These are phyloP conservation scores for Platorchestia sp. DNA, from an alignment of 1,140 invertebrate genomes.

Conservation along the genomic window DNA sequence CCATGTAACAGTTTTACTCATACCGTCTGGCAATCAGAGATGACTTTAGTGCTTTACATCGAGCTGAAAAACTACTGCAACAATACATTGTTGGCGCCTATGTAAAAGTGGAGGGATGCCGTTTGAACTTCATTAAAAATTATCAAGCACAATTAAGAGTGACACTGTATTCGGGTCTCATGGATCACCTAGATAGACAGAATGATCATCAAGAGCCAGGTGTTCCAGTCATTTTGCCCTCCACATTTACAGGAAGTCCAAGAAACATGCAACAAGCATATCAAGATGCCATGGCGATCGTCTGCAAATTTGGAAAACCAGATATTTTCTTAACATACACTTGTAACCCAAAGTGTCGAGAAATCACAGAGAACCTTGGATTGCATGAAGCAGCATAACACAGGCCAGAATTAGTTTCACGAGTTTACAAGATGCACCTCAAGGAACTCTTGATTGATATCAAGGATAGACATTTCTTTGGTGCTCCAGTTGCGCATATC, in stretches of 20 bases:
- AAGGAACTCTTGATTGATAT: not conserved
- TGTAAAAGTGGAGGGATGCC: slow-evolving; percentile 16
- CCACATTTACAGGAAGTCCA: slow-evolving; percentile 68
- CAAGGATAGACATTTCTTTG: slow-evolving; percentile 27
- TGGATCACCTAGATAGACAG: slow-evolving; percentile 65
- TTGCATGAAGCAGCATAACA: slow-evolving; percentile 60
- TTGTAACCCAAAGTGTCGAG: slow-evolving; percentile 71
- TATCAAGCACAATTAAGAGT: slow-evolving; percentile 68
- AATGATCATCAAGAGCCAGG: slow-evolving; percentile 57
- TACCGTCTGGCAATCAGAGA: slow-evolving; percentile 28
- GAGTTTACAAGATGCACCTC: not conserved
- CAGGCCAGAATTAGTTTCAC: slow-evolving; percentile 39
- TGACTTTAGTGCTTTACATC: slow-evolving; percentile 59
- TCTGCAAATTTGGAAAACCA: slow-evolving; percentile 69
- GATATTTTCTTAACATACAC: slow-evolving; percentile 74
- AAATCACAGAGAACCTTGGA: slow-evolving; percentile 69
- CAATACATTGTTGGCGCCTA: slow-evolving; percentile 64
- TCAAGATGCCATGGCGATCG: slow-evolving; percentile 71
- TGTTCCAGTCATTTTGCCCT: slow-evolving; percentile 68
- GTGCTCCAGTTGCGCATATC: slow-evolving; percentile 36
- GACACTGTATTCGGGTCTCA: slow-evolving; percentile 65
- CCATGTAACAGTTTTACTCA: slow-evolving; percentile 62
- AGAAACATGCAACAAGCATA: slow-evolving; percentile 68
- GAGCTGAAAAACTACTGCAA: slow-evolving; percentile 67
- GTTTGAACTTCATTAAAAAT: slow-evolving; percentile 63